Conservation (phyloP, 2,888 invertebrate genomes). For the Drosophila nigritarsus region DNA sequence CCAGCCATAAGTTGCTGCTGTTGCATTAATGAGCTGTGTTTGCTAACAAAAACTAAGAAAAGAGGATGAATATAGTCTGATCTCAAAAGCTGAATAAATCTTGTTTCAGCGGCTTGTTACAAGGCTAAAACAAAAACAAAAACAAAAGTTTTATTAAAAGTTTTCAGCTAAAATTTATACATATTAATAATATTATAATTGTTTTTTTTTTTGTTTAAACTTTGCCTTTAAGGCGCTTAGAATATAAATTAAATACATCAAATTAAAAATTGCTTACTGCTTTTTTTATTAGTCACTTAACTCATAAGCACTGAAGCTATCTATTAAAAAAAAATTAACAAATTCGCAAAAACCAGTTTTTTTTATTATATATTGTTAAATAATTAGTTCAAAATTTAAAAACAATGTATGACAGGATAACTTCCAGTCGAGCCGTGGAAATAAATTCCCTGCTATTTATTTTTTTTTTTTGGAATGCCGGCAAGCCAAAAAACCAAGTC, state of each 20-base stretch:
- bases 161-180: neutral
- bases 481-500: slow-evolving; percentile 46
- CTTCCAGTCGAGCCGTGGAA: neutral
- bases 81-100: neutral
- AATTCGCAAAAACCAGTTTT: neutral
- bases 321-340: too few species aligned
- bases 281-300: neutral
- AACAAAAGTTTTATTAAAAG: neutral
- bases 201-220: neutral
- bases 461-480: slow-evolving; percentile 29
- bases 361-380: neutral
- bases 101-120: neutral
- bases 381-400: neutral
- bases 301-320: neutral
- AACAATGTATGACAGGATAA: slow-evolving; percentile 17
- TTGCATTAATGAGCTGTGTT: slow-evolving; percentile 50
- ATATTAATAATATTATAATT: neutral
- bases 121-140: neutral
- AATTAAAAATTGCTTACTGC: neutral
- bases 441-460: slow-evolving; percentile 7
- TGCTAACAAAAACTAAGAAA: neutral
- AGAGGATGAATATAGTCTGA: neutral
- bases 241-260: neutral
- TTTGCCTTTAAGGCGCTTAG: neutral
- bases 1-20: slow-evolving; percentile 44